A percentile compares a stretch with the other conserved stretches of the same genome.
phyloP scores from a whole-genome alignment of 2,797 vertebrate species.

The Spizella passerina region DNA sequence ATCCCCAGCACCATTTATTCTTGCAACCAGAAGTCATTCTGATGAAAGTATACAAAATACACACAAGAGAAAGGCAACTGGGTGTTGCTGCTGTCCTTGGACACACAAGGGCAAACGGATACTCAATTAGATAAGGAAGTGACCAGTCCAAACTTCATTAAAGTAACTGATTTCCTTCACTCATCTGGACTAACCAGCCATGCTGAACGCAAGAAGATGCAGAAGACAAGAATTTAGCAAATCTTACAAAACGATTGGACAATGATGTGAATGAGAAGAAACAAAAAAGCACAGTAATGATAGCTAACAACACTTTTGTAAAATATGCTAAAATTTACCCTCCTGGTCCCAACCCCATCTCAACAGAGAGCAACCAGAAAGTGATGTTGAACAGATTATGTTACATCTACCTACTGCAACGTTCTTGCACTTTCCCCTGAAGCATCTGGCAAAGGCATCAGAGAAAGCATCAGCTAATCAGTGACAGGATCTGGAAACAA shows the following conservation, averaged over 20 bases:
- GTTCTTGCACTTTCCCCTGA: slow-evolving; percentile 15
- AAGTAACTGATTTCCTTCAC: not conserved
- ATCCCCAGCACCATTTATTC: not conserved
- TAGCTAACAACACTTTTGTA: not conserved
- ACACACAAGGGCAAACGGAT: not conserved
- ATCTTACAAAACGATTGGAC: not conserved
- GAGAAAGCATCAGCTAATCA: not conserved
- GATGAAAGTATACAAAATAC: not conserved
- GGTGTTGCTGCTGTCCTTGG: not conserved
- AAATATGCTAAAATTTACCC: not conserved
- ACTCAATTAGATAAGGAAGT: not conserved
- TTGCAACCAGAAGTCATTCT: not conserved
- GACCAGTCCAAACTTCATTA: not conserved
- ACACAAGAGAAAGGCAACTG: not conserved
- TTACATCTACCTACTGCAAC: not conserved
- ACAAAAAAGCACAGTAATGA: not conserved
- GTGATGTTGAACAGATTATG: not conserved
- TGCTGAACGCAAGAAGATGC: not conserved
- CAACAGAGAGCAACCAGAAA: not conserved
- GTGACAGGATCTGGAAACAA: not conserved
- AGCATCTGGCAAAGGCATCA: slow-evolving; percentile 32
- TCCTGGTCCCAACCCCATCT: not conserved
- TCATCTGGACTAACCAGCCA: not conserved
- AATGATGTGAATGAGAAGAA: not conserved
- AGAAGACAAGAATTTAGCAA: not conserved